phyloP scores from a whole-genome alignment of 2,888 invertebrate species.

The Dione juno region DNA sequence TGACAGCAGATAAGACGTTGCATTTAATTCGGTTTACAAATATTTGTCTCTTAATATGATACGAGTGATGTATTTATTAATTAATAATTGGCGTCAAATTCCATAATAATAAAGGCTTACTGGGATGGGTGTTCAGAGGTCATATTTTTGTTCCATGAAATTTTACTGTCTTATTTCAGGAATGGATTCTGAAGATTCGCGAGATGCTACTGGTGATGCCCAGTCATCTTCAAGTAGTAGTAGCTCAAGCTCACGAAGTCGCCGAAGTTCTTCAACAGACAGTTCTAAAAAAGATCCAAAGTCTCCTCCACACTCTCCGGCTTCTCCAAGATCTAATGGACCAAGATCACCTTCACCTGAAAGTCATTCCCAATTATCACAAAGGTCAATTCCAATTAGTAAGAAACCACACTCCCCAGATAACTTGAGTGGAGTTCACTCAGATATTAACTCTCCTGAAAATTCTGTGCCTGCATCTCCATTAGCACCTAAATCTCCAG shows the following conservation, averaged over 20 bases:
- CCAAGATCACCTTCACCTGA: slow-evolving; percentile 62
- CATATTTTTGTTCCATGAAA: slow-evolving; percentile 20
- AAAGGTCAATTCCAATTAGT: slow-evolving; percentile 51
- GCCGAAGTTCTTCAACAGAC: slow-evolving; percentile 73
- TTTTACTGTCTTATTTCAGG: slow-evolving; percentile 64
- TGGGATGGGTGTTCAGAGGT: slow-evolving; percentile 5
- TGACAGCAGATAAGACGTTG: slow-evolving; percentile 10
- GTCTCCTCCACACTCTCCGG: slow-evolving; percentile 60
- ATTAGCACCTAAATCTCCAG: slow-evolving; percentile 72
- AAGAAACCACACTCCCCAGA: slow-evolving; percentile 64
- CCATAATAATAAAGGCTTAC: slow-evolving; percentile 21
- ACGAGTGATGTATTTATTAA: slow-evolving; percentile 1
- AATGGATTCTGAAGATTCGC: slow-evolving; percentile 86
- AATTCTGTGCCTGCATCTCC: slow-evolving; percentile 72
- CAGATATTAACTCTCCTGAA: slow-evolving; percentile 78
- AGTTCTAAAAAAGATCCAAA: slow-evolving; percentile 70
- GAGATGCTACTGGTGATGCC: slow-evolving; percentile 75
- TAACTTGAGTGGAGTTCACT: slow-evolving; percentile 74
- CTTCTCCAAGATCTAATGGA: slow-evolving; percentile 52
- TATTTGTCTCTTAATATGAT: slow-evolving; percentile 1
- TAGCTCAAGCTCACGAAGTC: slow-evolving; percentile 76
- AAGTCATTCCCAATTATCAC: slow-evolving; percentile 50
- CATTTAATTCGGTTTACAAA: slow-evolving; percentile 11
- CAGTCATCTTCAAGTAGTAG: slow-evolving; percentile 78
- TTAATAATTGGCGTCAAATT: slow-evolving; percentile 10